Evolutionary conservation across 1,140 invertebrate genomes (phyloP).

Genomic region (Heliothis subflexa): DNA sequence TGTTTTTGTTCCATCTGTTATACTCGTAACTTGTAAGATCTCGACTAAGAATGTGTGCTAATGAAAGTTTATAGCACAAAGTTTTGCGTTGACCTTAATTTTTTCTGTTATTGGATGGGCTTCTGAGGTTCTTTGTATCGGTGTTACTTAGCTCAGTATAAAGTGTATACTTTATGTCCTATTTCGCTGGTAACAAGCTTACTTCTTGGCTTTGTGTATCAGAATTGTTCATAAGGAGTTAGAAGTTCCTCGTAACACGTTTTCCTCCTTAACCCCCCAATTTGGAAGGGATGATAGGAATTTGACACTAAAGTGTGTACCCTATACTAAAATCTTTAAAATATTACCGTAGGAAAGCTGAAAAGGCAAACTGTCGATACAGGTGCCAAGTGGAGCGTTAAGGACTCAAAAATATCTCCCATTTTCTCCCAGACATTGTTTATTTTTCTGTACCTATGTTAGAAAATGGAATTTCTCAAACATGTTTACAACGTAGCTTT

Average conservation of each 20-base stretch:
- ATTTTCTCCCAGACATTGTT: conserved; percentile 38
- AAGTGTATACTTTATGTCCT: background rate
- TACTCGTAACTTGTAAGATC: background rate
- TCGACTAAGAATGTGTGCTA: conserved; percentile 11
- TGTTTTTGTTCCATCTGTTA: conserved; percentile 44
- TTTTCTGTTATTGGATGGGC: conserved; percentile 14
- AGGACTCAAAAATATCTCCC: conserved; percentile 44
- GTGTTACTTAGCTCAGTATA: background rate
- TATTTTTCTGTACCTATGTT: conserved; percentile 30
- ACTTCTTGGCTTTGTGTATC: background rate
- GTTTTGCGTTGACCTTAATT: conserved; percentile 12
- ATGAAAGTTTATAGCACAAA: conserved; percentile 22
- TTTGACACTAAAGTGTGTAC: background rate
- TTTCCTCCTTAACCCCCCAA: background rate
- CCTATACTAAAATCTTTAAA: conserved; percentile 10
- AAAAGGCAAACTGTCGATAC: conserved; percentile 28
- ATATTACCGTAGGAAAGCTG: background rate
- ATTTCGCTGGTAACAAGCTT: background rate
- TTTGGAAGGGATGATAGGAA: background rate
- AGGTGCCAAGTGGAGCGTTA: conserved; percentile 41
- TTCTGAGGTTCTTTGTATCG: conserved; percentile 8
- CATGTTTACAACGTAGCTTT: conserved; percentile 45
- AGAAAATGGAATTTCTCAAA: conserved; percentile 42
- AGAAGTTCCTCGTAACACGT: conserved; percentile 5
- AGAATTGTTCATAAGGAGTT: background rate